A percentile compares a stretch with the other conserved stretches of the same genome.
These are phyloP conservation scores for Pecten maximus DNA, from an alignment of 2,888 invertebrate species.

Conservation along the genomic window DNA sequence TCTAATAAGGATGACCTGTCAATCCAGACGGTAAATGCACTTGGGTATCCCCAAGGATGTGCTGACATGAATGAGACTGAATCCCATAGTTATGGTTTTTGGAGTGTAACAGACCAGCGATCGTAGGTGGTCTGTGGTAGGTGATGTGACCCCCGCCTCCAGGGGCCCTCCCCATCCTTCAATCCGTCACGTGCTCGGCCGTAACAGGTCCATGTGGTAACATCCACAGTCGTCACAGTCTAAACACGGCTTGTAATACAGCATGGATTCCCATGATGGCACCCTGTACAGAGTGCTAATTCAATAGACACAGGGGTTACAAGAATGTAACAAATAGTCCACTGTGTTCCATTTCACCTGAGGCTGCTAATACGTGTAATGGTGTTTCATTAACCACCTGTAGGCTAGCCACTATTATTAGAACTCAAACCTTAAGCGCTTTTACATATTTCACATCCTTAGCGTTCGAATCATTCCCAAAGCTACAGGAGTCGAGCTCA, in stretches of 20 bases:
- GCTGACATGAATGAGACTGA: constrained; percentile 11
- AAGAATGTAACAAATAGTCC: constrained; percentile 5
- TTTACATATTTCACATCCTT: constrained; percentile 30
- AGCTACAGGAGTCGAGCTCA: constrained; percentile 7
- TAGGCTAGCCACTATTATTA: neutral
- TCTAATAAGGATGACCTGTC: neutral
- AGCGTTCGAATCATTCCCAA: constrained; percentile 9
- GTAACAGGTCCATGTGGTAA: constrained; percentile 7
- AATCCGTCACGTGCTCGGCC: constrained; percentile 23
- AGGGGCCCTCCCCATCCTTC: neutral
- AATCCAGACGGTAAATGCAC: neutral
- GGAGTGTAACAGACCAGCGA: neutral
- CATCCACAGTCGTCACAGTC: neutral
- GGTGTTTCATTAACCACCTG: constrained; percentile 7
- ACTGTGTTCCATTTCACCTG: constrained; percentile 2
- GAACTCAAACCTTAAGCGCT: neutral
- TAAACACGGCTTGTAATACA: neutral
- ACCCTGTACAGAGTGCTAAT: constrained; percentile 17
- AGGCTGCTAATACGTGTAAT: neutral
- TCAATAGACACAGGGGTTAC: neutral
- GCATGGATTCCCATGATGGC: neutral
- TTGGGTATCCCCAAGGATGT: neutral
- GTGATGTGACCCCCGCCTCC: constrained; percentile 2
- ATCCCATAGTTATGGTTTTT: neutral
- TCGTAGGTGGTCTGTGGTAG: constrained; percentile 16